Conservation (phyloP, 2,888 invertebrate genomes). For the Lepetodrilus schrolli region DNA sequence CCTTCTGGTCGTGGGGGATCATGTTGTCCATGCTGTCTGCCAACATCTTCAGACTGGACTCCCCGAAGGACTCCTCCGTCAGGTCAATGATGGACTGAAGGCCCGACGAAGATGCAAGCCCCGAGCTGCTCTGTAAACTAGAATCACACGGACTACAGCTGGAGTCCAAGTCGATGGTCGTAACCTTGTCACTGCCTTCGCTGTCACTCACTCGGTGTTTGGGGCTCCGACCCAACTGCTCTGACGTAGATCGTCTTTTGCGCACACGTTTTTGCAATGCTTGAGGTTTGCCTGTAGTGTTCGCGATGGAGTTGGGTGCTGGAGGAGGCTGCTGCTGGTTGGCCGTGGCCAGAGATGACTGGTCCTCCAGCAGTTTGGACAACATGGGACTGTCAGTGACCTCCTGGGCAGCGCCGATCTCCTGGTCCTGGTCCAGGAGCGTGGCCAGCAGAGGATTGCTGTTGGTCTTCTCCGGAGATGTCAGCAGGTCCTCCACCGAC, state of each 20-base stretch:
- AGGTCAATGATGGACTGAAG: constrained; percentile 59
- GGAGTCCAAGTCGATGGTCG: constrained; percentile 42
- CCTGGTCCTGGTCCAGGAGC: constrained; percentile 62
- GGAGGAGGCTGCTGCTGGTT: constrained; percentile 23
- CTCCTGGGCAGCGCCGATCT: constrained; percentile 20
- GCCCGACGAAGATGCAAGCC: constrained; percentile 41
- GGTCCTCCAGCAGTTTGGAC: constrained; percentile 68
- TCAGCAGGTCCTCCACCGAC: constrained; percentile 15
- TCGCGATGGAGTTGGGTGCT: constrained; percentile 1
- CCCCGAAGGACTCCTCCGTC: constrained; percentile 57
- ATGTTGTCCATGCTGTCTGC: constrained; percentile 61
- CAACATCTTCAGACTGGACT: constrained; percentile 61
- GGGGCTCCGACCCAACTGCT: constrained; percentile 70
- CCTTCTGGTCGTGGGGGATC: constrained; percentile 49
- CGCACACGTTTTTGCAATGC: constrained; percentile 48
- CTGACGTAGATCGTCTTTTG: constrained; percentile 67
- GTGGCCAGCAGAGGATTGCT: constrained; percentile 71
- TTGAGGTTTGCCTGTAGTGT: constrained; percentile 27
- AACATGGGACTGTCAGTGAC: constrained; percentile 66
- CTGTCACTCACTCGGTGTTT: constrained; percentile 67
- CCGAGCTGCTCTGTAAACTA: constrained; percentile 30
- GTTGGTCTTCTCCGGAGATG: constrained; percentile 46
- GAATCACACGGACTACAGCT: constrained; percentile 40
- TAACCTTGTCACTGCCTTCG: constrained; percentile 49
- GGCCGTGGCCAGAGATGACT: constrained; percentile 43